A percentile compares a stretch with the other conserved stretches of the same genome.
These are phyloP conservation scores for Ictalurus furcatus DNA, from an alignment of 2,113 vertebrate species.

Conservation along the genomic window DNA sequence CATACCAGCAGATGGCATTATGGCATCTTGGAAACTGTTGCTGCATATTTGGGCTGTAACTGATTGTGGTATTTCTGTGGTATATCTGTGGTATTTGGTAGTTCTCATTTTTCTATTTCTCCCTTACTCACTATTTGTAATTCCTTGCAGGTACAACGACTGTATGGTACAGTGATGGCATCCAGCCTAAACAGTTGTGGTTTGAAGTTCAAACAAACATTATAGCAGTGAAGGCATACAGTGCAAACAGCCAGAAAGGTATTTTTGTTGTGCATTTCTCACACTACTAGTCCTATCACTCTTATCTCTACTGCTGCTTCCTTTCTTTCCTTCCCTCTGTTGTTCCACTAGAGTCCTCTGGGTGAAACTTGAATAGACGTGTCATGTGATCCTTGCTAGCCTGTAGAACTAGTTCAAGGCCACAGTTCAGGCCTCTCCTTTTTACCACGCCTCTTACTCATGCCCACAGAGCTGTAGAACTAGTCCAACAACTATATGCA, in stretches of 20 bases:
- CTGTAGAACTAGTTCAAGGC: slow-evolving; percentile 32
- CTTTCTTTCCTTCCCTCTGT: background rate
- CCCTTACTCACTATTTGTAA: background rate
- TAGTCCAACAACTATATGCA: background rate
- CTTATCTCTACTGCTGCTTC: background rate
- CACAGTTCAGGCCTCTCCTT: background rate
- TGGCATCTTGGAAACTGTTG: background rate
- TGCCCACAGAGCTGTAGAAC: background rate
- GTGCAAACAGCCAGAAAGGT: slow-evolving; percentile 81
- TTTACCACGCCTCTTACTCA: background rate
- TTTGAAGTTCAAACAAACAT: slow-evolving; percentile 78
- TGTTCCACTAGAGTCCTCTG: background rate
- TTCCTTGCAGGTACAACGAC: slow-evolving; percentile 69
- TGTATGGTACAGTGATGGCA: slow-evolving; percentile 81
- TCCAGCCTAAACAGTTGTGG: slow-evolving; percentile 77
- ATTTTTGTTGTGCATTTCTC: background rate
- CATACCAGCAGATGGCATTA: slow-evolving; percentile 26
- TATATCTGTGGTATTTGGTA: no score
- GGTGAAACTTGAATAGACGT: slow-evolving; percentile 14
- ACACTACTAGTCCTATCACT: background rate
- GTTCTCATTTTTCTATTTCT: background rate
- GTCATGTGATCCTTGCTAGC: slow-evolving; percentile 48
- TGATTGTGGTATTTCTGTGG: background rate
- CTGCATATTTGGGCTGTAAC: background rate
- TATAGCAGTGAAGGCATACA: slow-evolving; percentile 78